Evolutionary conservation across 2,888 invertebrate species (phyloP).

Genomic region (Tethea ocularis): DNA sequence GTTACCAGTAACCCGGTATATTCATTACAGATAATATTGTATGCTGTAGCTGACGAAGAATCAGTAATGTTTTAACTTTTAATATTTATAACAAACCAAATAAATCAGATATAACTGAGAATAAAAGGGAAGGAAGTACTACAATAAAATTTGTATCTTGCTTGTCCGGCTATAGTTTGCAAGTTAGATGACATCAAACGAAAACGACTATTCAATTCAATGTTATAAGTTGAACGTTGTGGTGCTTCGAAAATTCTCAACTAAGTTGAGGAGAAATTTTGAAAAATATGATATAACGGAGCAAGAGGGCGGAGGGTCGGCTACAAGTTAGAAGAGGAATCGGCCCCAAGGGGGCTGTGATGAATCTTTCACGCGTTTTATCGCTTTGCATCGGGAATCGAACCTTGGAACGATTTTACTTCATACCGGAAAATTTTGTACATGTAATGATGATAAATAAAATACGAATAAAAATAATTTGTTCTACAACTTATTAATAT

Average conservation of each 20-base stretch:
- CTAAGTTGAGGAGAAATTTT: slow-evolving; percentile 66
- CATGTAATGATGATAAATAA: slow-evolving; percentile 33
- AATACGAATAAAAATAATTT: background rate
- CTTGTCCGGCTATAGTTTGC: slow-evolving; percentile 1
- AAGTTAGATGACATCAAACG: slow-evolving; percentile 28
- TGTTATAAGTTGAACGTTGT: slow-evolving; percentile 56
- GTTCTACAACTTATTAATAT: too few species aligned
- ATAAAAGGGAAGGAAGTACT: slow-evolving; percentile 21
- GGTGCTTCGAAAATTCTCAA: slow-evolving; percentile 52
- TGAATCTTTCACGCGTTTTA: slow-evolving; percentile 81
- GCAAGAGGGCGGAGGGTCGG: slow-evolving; percentile 61
- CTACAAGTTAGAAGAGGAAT: slow-evolving; percentile 76
- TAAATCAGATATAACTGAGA: background rate
- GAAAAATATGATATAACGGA: slow-evolving; percentile 79
- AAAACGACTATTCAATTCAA: slow-evolving; percentile 59
- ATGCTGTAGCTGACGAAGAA: too few species aligned
- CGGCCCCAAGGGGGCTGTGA: slow-evolving; percentile 73
- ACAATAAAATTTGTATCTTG: background rate
- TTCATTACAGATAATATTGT: too few species aligned
- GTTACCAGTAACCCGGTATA: too few species aligned
- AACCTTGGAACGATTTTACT: slow-evolving; percentile 58
- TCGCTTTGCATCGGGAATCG: slow-evolving; percentile 75
- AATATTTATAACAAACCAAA: too few species aligned
- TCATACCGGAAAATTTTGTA: slow-evolving; percentile 32
- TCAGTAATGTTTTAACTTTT: too few species aligned